Evolutionary conservation across 2,888 invertebrate species (phyloP), one percentile per base, ranked within the genome.

Genomic region (Xanthorhoe spadicearia): DNA sequence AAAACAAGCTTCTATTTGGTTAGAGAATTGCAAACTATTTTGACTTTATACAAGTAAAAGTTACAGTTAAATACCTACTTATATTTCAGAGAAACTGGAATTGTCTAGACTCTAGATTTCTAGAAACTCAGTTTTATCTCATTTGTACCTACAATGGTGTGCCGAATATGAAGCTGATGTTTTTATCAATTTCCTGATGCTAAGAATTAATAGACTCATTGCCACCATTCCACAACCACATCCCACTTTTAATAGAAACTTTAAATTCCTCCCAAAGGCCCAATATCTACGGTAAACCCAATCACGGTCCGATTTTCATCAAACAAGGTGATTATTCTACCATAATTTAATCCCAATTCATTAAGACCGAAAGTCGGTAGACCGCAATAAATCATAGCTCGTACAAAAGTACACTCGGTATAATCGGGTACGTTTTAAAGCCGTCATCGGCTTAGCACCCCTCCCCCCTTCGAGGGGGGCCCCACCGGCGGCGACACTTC

Each of bases 391-490:
- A 88, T 89, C 87, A 87, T 84, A 84, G 79, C 79, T 76, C 46
- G 60, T 60, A 66, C 76, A 80, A 77, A 83, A 89, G 89, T 86
- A 87, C 86, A 87, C 89, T 90, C 85, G 81, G 85, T 77, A 88
- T 91, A 91, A 92, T 89, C 92, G 86, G 90, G 86, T 83, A 85
- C 86, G 87, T 90, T 92, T 90, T 89, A 90, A 90, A 92, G 88
- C 90, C 83, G 87, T 84, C 86, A 86, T 85, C 86, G 86, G 90
- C 92, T 92, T 91, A 91, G 85, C 82, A 68, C 75, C 74, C 77
- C 70, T 49, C 59, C 65, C 54, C 67, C 38, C 54, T 69, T 13
- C 59, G 62, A 66, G 68, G 68, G 66, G 46, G 18, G 32, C 57
- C 70, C 74, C 70, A 71, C 77, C 75, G 74, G 80, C 78, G 83